Evolutionary conservation across 2,113 vertebrate genomes (phyloP).

Genomic region (Ciconia maguari): DNA sequence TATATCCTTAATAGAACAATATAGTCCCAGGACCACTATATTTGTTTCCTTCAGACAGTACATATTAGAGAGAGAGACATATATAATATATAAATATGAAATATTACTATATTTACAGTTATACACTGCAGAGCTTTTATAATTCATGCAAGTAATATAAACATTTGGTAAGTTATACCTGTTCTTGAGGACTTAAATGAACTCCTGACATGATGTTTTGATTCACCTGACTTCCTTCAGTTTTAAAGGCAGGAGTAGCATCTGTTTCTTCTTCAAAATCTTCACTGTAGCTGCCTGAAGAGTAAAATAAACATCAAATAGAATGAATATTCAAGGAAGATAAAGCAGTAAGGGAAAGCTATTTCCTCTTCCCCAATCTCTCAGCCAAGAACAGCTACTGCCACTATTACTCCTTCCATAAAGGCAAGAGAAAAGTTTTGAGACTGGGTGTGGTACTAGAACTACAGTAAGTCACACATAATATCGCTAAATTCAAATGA

Average conservation of each 20-base stretch:
- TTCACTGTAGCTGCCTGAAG: slow-evolving; percentile 83
- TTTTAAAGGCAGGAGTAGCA: slow-evolving; percentile 15
- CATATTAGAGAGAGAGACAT: too few species aligned
- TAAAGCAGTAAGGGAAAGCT: background rate
- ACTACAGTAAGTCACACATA: background rate
- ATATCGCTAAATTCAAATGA: background rate
- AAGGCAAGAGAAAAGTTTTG: background rate
- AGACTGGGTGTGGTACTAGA: background rate
- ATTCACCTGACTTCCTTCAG: slow-evolving; percentile 37
- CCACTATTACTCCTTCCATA: background rate
- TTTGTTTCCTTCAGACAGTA: background rate
- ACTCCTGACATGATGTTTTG: background rate
- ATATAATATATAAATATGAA: background rate
- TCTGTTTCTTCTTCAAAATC: slow-evolving; percentile 87
- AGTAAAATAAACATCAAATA: background rate
- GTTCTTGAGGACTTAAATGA: background rate
- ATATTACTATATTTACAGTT: background rate
- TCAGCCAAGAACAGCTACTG: background rate
- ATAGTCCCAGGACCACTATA: background rate
- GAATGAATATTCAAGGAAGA: background rate
- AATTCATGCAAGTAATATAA: background rate
- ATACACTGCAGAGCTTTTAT: background rate
- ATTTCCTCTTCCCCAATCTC: background rate
- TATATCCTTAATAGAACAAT: background rate
- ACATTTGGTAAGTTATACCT: slow-evolving; percentile 31